These are phyloP conservation scores for Eulemur coronatus DNA, from an alignment of 2,797 vertebrate genomes.

Conservation along the genomic window DNA sequence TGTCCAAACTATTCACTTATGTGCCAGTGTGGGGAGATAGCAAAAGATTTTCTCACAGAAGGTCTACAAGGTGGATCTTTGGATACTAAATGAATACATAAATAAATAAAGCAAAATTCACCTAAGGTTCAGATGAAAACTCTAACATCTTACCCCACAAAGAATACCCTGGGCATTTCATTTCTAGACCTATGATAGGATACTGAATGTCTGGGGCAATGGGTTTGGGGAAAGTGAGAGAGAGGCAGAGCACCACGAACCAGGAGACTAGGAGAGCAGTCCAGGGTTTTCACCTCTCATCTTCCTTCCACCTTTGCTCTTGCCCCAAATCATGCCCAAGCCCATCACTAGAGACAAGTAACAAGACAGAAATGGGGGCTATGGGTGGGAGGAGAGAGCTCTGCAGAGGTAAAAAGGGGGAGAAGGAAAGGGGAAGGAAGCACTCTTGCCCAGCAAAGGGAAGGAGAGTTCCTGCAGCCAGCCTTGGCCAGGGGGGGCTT, in stretches of 20 bases:
- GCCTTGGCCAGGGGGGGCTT: background rate
- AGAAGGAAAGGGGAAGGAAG: background rate
- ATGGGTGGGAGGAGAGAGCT: background rate
- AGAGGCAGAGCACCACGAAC: background rate
- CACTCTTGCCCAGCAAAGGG: background rate
- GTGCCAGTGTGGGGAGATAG: background rate
- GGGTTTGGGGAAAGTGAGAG: background rate
- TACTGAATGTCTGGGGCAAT: background rate
- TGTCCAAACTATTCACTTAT: background rate
- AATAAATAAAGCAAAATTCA: background rate
- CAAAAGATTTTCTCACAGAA: background rate
- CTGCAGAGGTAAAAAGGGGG: background rate
- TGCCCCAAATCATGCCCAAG: background rate
- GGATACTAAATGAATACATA: background rate
- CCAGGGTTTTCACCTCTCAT: background rate
- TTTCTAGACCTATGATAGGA: background rate
- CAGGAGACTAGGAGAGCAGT: background rate
- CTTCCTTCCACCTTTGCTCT: background rate
- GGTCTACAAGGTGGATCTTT: background rate
- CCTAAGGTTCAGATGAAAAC: background rate
- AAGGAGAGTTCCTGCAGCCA: background rate
- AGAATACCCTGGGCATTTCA: background rate
- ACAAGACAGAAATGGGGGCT: background rate
- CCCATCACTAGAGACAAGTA: background rate
- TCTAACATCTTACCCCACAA: background rate